Evolutionary conservation across 1,140 invertebrate genomes (phyloP), one percentile per base, ranked within the genome.

Genomic region (Sminthurides bifidus): DNA sequence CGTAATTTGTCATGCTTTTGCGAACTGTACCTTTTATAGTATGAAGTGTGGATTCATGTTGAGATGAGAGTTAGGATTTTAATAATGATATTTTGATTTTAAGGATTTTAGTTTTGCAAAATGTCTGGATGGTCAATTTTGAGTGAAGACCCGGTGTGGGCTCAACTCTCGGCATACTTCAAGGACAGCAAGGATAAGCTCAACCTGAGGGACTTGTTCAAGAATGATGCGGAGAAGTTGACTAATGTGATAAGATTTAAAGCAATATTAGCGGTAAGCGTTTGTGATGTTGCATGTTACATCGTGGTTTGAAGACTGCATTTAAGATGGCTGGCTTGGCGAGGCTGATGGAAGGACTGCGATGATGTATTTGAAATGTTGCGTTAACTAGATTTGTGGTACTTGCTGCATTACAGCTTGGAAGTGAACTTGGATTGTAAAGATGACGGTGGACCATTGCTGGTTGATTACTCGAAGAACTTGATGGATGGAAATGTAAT

Each of bases 391-490:
- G 17, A 15, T 15, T 17, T 40, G 29, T 29, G 23, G 21, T 23
- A 3, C 52, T 44, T 26, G 4, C 45, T 43, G 8, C 31, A 5
- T 29, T 14, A 24, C 30, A 65, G 63, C n/a, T 12, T 65, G 12
- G 56, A 65, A 51, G 30, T 62, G 15, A 35, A 54, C 12, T 41
- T 59, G n/a, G 56, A 56, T 15, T 59, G 57, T 38, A 45, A 56
- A 27, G 56, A 65, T 41, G 63, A 54, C 14, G 63, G 63, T 26
- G 60, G 57, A 4, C 60, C 56, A 14, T 29, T 98, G 68, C 75
- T 98, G 24, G 66, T 91, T 58, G 95, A 98, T 75, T 98, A 85
- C 72, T 98, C 94, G 12, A 98, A 98, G 73, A 98, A 98, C 73
- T 76, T 92, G 17, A 77, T 98, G 50, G 82, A 88, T 68, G 79